Percentiles rank a stretch among this genome's conserved stretches.
phyloP scores from a whole-genome alignment of 2,797 vertebrate species.

The Stomatorhinus walkeri region DNA sequence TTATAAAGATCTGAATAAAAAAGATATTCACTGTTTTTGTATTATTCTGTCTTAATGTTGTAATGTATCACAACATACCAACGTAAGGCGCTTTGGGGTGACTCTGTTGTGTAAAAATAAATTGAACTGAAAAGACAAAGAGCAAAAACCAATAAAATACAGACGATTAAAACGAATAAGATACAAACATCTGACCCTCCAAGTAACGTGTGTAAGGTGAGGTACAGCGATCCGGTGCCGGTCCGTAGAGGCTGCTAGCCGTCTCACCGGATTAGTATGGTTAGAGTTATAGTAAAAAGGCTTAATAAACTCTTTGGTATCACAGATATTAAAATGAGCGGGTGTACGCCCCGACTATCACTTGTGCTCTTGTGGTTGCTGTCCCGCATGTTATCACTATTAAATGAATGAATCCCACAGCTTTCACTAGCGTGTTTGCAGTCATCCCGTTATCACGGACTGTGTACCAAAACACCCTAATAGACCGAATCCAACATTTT shows the following conservation, averaged over 20 bases:
- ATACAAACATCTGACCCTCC: not conserved
- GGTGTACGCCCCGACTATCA: not conserved
- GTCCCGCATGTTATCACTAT: not conserved
- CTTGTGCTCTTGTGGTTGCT: not conserved
- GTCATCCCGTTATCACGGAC: not conserved
- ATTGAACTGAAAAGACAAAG: not conserved
- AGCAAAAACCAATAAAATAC: not conserved
- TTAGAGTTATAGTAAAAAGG: not conserved
- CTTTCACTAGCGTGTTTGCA: not conserved
- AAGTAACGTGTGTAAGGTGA: not conserved
- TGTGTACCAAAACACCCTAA: not conserved
- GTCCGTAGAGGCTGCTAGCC: not conserved
- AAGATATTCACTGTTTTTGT: not conserved
- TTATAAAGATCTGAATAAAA: not conserved
- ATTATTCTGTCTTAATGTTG: not conserved
- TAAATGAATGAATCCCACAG: not conserved
- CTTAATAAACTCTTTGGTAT: not conserved
- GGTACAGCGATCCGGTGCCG: not conserved
- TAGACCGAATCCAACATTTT: not conserved
- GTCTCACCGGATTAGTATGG: not conserved
- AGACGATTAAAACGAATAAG: not conserved
- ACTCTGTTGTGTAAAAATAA: not conserved
- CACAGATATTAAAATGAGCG: not conserved
- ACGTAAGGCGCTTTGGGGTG: not conserved
- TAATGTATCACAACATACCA: not conserved